These are phyloP conservation scores for Lordiphosa clarofinis DNA, from an alignment of 1,140 invertebrate genomes.

Conservation along the genomic window DNA sequence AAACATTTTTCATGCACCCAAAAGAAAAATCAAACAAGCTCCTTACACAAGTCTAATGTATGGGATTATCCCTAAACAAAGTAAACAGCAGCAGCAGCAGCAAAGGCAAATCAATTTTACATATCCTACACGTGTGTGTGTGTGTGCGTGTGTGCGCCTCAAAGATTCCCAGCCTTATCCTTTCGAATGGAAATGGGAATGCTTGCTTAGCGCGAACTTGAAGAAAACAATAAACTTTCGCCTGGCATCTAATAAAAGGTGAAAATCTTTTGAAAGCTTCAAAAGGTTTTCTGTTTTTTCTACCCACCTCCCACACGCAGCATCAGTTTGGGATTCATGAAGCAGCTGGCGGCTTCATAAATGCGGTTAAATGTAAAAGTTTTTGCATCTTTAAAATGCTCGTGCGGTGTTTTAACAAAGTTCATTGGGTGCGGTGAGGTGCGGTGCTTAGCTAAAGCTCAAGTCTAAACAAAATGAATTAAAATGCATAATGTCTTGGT, in stretches of 20 bases:
- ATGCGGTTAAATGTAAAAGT: slow-evolving; percentile 76
- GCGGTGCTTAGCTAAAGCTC: too few relatives aligned
- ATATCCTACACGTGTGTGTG: slow-evolving; percentile 47
- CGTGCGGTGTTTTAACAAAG: slow-evolving; percentile 56
- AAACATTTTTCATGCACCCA: slow-evolving; percentile 17
- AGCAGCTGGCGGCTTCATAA: slow-evolving; percentile 59
- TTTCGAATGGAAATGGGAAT: slow-evolving; percentile 39
- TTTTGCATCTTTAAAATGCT: slow-evolving; percentile 58
- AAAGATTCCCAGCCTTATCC: slow-evolving; percentile 42
- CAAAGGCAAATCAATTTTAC: slow-evolving; percentile 73
- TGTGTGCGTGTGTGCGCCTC: neutral
- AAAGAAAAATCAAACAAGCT: slow-evolving; percentile 49
- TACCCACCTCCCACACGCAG: slow-evolving; percentile 13
- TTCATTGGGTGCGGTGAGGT: slow-evolving; percentile 25
- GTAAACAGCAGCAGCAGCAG: slow-evolving; percentile 38
- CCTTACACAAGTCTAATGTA: slow-evolving; percentile 71
- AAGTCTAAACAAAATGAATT: too few relatives aligned
- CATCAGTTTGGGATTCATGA: slow-evolving; percentile 15
- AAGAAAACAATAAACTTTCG: slow-evolving; percentile 30
- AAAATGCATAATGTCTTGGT: too few relatives aligned
- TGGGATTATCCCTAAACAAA: slow-evolving; percentile 71
- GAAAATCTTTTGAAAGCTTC: slow-evolving; percentile 63
- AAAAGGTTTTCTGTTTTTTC: slow-evolving; percentile 76
- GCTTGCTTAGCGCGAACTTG: slow-evolving; percentile 31
- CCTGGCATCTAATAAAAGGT: slow-evolving; percentile 40